These are phyloP conservation scores for Fragum whitleyi DNA, from an alignment of 2,888 invertebrate genomes.

Conservation along the genomic window DNA sequence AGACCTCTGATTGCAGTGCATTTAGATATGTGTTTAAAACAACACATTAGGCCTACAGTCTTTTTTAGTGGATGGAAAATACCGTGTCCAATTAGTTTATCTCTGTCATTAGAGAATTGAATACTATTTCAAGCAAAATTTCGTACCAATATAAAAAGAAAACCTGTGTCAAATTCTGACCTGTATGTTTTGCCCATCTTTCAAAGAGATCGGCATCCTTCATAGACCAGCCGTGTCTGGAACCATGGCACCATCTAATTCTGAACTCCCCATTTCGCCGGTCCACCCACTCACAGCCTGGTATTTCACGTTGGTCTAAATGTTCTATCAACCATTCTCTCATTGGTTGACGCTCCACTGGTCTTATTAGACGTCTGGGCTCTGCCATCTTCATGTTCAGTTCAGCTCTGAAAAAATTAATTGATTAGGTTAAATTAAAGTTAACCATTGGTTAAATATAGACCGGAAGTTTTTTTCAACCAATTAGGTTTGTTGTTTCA, in stretches of 20 bases:
- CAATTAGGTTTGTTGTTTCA: too few relatives aligned
- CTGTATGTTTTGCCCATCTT: slow-evolving; percentile 81
- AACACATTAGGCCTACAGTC: too few relatives aligned
- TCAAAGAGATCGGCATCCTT: slow-evolving; percentile 79
- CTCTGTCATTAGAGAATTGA: too few relatives aligned
- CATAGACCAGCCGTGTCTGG: slow-evolving; percentile 76
- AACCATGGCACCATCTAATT: slow-evolving; percentile 82
- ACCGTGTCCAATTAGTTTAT: too few relatives aligned
- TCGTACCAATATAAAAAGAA: too few relatives aligned
- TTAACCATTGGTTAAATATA: too few relatives aligned
- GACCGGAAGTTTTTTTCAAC: too few relatives aligned
- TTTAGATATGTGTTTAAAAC: too few relatives aligned
- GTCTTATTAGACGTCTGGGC: slow-evolving; percentile 60
- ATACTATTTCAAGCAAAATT: too few relatives aligned
- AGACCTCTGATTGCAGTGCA: too few relatives aligned
- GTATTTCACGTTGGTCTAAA: slow-evolving; percentile 64
- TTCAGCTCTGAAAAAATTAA: background rate
- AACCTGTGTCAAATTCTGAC: slow-evolving; percentile 66
- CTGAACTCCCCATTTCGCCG: slow-evolving; percentile 68
- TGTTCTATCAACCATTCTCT: slow-evolving; percentile 78
- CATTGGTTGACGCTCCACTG: slow-evolving; percentile 78
- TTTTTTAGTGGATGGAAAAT: too few relatives aligned
- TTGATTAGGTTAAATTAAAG: too few relatives aligned
- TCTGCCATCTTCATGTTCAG: slow-evolving; percentile 7
- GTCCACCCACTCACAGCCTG: slow-evolving; percentile 77